Percentiles rank a stretch among this genome's conserved stretches.
Conservation (phyloP, 2,113 vertebrate species). For the Rhinoptilus africanus region DNA sequence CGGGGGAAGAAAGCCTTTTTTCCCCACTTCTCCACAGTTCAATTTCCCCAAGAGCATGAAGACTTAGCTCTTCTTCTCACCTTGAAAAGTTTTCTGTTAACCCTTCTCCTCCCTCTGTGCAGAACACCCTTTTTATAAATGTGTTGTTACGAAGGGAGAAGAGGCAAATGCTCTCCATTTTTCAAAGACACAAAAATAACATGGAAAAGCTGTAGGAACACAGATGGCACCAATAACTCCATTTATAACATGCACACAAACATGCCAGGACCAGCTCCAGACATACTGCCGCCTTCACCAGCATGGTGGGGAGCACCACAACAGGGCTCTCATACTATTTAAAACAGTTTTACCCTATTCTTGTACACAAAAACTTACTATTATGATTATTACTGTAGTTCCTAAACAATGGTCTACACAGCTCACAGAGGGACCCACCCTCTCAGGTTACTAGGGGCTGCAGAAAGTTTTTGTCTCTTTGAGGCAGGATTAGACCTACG, state of each 20-base stretch:
- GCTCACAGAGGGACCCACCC: rapidly evolving
- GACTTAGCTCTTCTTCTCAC: neutral
- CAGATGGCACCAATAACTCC: neutral
- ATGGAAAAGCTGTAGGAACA: neutral
- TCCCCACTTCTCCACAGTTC: neutral
- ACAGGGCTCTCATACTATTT: neutral
- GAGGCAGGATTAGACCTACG: neutral
- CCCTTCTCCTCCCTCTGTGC: neutral
- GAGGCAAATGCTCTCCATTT: neutral
- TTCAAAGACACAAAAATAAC: neutral
- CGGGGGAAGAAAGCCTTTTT: neutral
- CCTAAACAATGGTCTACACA: neutral
- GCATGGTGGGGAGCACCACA: neutral
- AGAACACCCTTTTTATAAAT: neutral
- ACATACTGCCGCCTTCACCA: neutral
- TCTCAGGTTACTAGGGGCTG: neutral
- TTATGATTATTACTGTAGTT: neutral
- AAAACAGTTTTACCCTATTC: neutral
- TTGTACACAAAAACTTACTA: neutral
- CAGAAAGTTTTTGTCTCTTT: neutral
- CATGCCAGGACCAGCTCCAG: neutral
- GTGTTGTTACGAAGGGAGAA: neutral
- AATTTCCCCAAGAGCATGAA: neutral
- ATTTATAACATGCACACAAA: neutral
- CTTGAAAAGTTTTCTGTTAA: slow-evolving; percentile 40